Evolutionary conservation across 2,888 invertebrate species (phyloP), one percentile per base, ranked within the genome.

Genomic region (Listrodromus nycthemerus): DNA sequence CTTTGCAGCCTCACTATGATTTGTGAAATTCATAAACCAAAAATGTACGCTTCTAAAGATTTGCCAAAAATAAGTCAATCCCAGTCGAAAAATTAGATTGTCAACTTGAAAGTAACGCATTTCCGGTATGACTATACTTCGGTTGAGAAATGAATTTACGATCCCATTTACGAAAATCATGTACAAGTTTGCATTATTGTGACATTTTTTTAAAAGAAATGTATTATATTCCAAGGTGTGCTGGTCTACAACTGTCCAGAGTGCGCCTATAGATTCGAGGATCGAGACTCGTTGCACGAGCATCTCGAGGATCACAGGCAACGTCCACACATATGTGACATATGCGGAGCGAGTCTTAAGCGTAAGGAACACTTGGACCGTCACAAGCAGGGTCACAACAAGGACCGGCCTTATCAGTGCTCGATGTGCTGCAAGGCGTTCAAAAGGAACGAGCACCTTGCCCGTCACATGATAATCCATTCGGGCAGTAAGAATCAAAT

Each of bases 401-500:
- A 97, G 2, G 97, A 97, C 92, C 94, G 97, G 90, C 97, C 97
- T 58, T 97, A 96, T 92, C 96, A 96, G 75, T 97, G 97, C 93
- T 95, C 95, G 76, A 96, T 97, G 81, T 97, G 97, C 90, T 95
- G 96, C 92, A 97, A 97, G 93, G 96, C 96, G 5, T 97, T 97
- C 94, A 97, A 97, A 93, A 95, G 97, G 48, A 96, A 97, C 89
- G 97, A 97, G 91, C 97, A 97, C 90, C 95, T 97, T 89, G 97
- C 97, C 91, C 95, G 97, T 86, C 97, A 97, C 94, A 96, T 96
- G 91, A 97, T 97, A 88, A 97, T 97, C 91, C 97, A 97, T 94
- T 97, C 97, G 50, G 97, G 97, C 63, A 96, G 96, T 92, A 97
- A 97, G 94, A 97, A 96, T 77, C 97, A 97, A 93, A 95, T 96